Evolutionary conservation across 2,888 invertebrate species (phyloP).

Genomic region (Graphium colonna): DNA sequence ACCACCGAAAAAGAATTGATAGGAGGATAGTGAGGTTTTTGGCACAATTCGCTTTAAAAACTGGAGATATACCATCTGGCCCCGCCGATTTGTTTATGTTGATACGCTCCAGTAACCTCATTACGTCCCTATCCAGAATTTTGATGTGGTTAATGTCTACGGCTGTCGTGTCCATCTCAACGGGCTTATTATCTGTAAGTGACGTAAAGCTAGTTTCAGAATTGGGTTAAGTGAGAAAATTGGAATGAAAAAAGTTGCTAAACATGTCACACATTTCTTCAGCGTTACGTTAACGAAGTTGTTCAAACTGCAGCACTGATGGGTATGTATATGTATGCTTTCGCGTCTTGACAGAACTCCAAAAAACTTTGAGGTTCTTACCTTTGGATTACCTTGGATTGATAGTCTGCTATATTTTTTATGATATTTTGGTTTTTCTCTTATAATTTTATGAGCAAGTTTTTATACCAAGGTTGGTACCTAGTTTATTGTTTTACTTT

Average conservation of each 20-base stretch:
- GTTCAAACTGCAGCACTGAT: no score
- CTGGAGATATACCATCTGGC: slow-evolving; percentile 24
- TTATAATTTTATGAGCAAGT: background rate
- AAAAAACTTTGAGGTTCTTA: slow-evolving; percentile 1
- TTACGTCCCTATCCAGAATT: no score
- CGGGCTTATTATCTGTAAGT: background rate
- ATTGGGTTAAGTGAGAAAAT: background rate
- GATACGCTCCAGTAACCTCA: no score
- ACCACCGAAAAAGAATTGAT: slow-evolving; percentile 19
- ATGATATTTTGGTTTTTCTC: background rate
- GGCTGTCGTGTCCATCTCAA: no score
- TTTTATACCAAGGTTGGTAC: no score
- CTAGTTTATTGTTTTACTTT: background rate
- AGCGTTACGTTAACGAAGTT: background rate
- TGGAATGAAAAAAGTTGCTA: no score
- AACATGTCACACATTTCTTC: background rate
- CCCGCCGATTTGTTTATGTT: no score
- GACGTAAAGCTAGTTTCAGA: no score
- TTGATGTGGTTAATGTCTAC: background rate
- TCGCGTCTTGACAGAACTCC: background rate
- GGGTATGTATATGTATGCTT: background rate
- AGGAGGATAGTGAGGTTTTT: slow-evolving; percentile 19
- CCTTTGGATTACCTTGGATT: background rate
- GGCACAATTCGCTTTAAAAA: slow-evolving; percentile 24
- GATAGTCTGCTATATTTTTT: background rate